Evolutionary conservation across 2,888 invertebrate species (phyloP).

Genomic region (Napeogenes sylphis): DNA sequence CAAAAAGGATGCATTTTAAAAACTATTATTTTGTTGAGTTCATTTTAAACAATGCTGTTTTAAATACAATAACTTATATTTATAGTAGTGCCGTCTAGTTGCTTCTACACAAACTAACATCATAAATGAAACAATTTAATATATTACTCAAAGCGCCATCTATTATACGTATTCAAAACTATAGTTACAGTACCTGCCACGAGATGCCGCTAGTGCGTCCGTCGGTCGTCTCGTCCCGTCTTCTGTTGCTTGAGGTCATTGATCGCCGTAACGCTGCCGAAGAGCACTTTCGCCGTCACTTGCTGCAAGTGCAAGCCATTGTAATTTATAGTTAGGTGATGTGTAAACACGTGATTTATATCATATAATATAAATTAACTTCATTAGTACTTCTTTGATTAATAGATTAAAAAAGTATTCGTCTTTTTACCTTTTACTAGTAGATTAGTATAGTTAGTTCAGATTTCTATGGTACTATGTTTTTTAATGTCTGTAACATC

Average conservation of each 20-base stretch:
- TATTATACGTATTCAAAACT: conserved; percentile 4
- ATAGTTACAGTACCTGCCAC: conserved; percentile 39
- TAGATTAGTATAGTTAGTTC: too few species aligned
- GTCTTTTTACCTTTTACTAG: too few species aligned
- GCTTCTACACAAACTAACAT: background rate
- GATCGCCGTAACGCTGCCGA: conserved; percentile 84
- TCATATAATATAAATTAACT: background rate
- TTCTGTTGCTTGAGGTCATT: conserved; percentile 85
- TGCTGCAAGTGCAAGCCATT: conserved; percentile 57
- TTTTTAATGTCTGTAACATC: too few species aligned
- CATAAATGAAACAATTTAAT: background rate
- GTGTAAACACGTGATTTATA: background rate
- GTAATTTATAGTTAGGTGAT: conserved; percentile 11
- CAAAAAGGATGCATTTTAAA: conserved; percentile 11
- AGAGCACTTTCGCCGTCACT: conserved; percentile 85
- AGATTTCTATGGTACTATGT: too few species aligned
- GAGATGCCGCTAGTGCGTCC: conserved; percentile 72
- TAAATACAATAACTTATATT: background rate
- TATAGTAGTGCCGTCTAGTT: conserved; percentile 13
- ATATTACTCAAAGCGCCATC: conserved; percentile 34
- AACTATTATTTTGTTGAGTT: background rate
- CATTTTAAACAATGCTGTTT: background rate
- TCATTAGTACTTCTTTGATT: background rate
- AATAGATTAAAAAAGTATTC: too few species aligned
- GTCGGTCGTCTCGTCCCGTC: conserved; percentile 79